Conservation (phyloP, 2,113 vertebrate species). For the Toxotes chatareus region DNA sequence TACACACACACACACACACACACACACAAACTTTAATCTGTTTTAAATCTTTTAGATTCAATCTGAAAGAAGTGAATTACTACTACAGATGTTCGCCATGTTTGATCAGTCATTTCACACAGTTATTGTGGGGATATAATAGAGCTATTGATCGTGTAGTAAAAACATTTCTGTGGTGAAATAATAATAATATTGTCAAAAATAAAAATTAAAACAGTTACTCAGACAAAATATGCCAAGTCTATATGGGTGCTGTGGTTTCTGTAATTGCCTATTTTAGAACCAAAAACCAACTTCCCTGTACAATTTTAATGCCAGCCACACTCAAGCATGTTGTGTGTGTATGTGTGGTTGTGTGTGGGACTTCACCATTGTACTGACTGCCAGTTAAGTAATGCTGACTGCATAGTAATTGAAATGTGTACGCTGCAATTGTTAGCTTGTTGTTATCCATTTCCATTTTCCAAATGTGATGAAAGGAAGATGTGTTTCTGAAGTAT, state of each 20-base stretch:
- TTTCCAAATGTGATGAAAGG: constrained; percentile 2
- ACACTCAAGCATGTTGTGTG: constrained; percentile 10
- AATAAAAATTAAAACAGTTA: background rate
- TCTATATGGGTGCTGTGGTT: constrained; percentile 25
- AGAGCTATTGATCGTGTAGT: constrained; percentile 31
- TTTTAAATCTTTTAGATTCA: background rate
- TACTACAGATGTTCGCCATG: constrained; percentile 27
- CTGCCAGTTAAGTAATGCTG: constrained; percentile 20
- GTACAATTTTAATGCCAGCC: constrained; percentile 29
- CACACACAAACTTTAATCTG: background rate
- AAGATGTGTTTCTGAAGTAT: constrained; percentile 18
- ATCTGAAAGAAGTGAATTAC: background rate
- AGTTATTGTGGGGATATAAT: constrained; percentile 14
- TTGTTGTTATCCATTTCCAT: background rate
- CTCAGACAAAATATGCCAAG: constrained; percentile 15
- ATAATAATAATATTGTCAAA: constrained; percentile 48
- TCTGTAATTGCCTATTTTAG: constrained; percentile 37
- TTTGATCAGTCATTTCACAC: constrained; percentile 29
- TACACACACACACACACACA: constrained; percentile 8
- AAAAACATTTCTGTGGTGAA: constrained; percentile 34
- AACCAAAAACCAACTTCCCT: constrained; percentile 20
- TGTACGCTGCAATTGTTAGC: background rate
- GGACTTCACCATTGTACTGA: background rate
- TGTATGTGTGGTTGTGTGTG: background rate
- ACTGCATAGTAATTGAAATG: constrained; percentile 9